Evolutionary conservation across 2,113 vertebrate species (phyloP).

Genomic region (Bos indicus): DNA sequence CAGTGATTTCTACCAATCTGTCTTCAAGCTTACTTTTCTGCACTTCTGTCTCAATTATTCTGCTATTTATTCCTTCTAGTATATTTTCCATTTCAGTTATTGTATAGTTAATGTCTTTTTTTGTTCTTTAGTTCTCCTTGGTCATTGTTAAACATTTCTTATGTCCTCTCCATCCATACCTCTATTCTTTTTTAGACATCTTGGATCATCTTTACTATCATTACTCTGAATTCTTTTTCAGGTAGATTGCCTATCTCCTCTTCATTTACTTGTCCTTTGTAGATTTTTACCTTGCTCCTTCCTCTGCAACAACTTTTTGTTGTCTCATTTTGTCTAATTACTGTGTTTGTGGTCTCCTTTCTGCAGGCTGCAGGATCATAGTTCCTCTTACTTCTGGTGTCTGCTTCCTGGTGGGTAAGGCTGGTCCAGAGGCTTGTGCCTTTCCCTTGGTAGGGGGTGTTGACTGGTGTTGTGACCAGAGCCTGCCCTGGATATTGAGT

Average conservation of each 20-base stretch:
- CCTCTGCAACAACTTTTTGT: neutral
- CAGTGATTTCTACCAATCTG: neutral
- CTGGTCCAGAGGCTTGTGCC: neutral
- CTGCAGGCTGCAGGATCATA: neutral
- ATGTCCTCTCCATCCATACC: neutral
- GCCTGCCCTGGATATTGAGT: neutral
- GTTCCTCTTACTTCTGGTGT: neutral
- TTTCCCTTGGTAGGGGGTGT: neutral
- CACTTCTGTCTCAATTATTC: neutral
- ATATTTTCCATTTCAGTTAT: neutral
- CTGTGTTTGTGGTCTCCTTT: neutral
- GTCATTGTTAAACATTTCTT: neutral
- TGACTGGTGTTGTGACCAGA: neutral
- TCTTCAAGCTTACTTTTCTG: neutral
- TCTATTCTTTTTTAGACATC: neutral
- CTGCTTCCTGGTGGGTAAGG: neutral
- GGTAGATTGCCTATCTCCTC: neutral
- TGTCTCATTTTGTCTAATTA: neutral
- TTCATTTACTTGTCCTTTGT: neutral
- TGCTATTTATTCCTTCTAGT: neutral
- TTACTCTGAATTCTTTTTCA: neutral
- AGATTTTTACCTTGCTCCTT: neutral
- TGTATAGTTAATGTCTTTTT: neutral
- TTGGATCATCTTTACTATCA: neutral
- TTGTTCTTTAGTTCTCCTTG: neutral